These are phyloP conservation scores for Pseudococcus jackbeardsleyi DNA, from an alignment of 2,888 invertebrate species.

Conservation along the genomic window DNA sequence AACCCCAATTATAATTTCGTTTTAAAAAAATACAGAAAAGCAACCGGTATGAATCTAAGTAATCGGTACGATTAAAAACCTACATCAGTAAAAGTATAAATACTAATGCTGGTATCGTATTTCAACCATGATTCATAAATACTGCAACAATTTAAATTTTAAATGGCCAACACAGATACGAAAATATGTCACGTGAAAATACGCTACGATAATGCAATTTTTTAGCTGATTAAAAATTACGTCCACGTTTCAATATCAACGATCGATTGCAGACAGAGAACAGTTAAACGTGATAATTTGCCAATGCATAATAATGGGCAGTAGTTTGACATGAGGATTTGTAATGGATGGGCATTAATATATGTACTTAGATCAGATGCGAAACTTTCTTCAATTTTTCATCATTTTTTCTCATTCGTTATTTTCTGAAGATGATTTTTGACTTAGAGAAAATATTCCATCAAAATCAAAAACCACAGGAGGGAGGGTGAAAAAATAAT, in stretches of 20 bases:
- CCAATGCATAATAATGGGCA: neutral
- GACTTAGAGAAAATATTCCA: too few species aligned
- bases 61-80: neutral
- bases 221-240: slow-evolving; percentile 14
- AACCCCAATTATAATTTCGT: too few species aligned
- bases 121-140: slow-evolving; percentile 5
- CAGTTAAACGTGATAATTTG: neutral
- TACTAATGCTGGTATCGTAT: slow-evolving; percentile 16
- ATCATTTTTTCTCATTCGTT: too few species aligned
- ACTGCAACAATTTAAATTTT: slow-evolving; percentile 33
- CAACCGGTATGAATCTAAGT: neutral
- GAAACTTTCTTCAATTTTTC: neutral
- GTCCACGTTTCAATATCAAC: slow-evolving; percentile 42
- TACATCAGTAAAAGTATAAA: slow-evolving; percentile 26
- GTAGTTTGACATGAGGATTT: neutral
- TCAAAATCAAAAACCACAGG: too few species aligned
- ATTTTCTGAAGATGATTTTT: too few species aligned
- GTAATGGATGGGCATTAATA: neutral
- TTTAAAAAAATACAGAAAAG: too few species aligned
- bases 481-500: too few species aligned
- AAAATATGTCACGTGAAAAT: slow-evolving; percentile 16
- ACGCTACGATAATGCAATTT: slow-evolving; percentile 42
- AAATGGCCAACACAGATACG: neutral
- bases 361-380: too few species aligned
- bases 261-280: neutral